Evolutionary conservation across 1,140 invertebrate species (phyloP), one percentile per base, ranked within the genome.

Genomic region (Ladona fulva): DNA sequence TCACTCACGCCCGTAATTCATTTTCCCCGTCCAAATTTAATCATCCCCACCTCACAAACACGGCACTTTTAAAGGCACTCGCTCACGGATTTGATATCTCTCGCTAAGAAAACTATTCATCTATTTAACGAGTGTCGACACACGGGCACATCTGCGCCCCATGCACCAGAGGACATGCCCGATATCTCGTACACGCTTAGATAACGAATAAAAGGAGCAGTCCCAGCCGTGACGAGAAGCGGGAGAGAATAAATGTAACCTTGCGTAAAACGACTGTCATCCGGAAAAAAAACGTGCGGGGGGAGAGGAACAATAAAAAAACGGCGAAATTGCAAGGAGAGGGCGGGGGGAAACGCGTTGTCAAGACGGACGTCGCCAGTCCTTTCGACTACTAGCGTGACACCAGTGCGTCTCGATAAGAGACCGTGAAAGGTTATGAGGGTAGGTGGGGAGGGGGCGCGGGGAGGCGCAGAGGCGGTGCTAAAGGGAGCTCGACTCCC

Each of bases 341-440:
- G 52, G 14, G 10, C 10, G 19, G 14, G 52, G 52, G 52, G 52
- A 22, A 66, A 19, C 19, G 52, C 12, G 52, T 66, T 66, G 52
- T 66, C 52, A 66, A 66, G 52, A 66, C 52, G 52, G 3, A 16
- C 52, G 52, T 66, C 52, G 52, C 52, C 52, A 66, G 52, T 66
- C 52, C 52, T 66, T 66, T 66, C 1, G 52, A 66, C 52, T 66
- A 22, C 16, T 22, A 12, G 52, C 52, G 52, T 66, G 52, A 66
- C 52, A 66, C 52, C 52, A 66, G 52, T 16, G 52, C 52, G 52
- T 66, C 52, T 66, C 52, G 52, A 66, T 66, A 66, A 66, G 52
- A 66, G 52, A 66, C 52, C 52, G 52, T 66, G 52, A 66, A 22
- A 66, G 52, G 52, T 66, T 66, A 66, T 66, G 52, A 66, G n/a